Conservation (phyloP, 2,113 vertebrate genomes). For the Pituophis catenifer region DNA sequence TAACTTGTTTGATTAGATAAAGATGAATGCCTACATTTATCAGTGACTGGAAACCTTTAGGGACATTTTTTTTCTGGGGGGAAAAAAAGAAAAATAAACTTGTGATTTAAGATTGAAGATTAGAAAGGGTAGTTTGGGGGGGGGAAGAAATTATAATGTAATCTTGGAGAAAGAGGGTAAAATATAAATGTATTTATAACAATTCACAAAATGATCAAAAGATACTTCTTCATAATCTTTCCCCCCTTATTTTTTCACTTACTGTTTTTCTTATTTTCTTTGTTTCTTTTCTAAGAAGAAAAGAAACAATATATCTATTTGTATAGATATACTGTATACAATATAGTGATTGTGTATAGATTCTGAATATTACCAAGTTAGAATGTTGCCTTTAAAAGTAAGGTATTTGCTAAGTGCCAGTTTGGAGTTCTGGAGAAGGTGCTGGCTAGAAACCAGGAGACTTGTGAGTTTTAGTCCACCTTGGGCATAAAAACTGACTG, state of each 20-base stretch:
- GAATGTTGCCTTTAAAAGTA: neutral
- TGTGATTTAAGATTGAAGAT: neutral
- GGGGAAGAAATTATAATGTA: neutral
- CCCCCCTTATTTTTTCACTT: neutral
- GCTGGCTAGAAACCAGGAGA: neutral
- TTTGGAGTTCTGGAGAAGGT: neutral
- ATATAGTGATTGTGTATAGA: neutral
- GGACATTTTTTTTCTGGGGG: neutral
- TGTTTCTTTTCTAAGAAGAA: neutral
- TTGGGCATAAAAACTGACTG: neutral
- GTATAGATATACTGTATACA: neutral
- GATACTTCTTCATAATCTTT: neutral
- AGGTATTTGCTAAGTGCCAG: neutral
- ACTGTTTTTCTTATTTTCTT: neutral
- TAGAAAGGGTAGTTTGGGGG: neutral
- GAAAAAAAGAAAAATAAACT: neutral
- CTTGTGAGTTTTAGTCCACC: neutral
- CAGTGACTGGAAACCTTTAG: neutral
- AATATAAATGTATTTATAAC: neutral
- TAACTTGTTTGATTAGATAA: neutral
- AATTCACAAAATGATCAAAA: neutral
- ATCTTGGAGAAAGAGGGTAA: neutral
- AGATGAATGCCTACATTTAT: neutral
- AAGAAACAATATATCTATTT: neutral
- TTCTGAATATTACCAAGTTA: neutral